phyloP scores from a whole-genome alignment of 2,113 vertebrate genomes.

The Bos javanicus region DNA sequence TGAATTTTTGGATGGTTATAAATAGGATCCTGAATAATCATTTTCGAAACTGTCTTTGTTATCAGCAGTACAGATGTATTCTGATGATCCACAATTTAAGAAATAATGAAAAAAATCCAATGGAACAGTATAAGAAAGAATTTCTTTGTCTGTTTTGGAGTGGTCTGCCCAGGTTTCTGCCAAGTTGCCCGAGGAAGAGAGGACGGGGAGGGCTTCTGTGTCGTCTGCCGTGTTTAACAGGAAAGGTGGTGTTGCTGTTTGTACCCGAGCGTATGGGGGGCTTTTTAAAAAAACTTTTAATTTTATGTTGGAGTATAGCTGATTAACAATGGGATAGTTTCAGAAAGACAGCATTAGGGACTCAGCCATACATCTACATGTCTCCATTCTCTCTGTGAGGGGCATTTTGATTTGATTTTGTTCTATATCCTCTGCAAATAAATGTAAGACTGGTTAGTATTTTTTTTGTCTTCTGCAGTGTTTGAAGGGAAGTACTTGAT shows the following conservation, averaged over 20 bases:
- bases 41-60: not conserved
- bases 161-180: not conserved
- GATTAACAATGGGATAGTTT: not conserved
- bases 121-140: not conserved
- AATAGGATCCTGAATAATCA: not conserved
- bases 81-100: not conserved
- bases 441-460: not conserved
- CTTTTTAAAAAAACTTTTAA: not conserved
- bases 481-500: not conserved
- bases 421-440: not conserved
- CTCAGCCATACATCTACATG: not conserved
- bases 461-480: not conserved
- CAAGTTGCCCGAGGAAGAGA: accelerated
- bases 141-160: not conserved
- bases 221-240: not conserved
- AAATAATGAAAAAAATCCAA: not conserved
- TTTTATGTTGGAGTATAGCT: not conserved
- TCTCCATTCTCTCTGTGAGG: not conserved
- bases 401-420: not conserved
- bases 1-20: not conserved
- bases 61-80: not conserved
- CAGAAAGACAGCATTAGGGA: not conserved
- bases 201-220: not conserved
- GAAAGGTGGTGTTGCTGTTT: not conserved
- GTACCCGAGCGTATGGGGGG: not conserved